Base-by-base conservation (phyloP, 2,797 vertebrate genomes). In the Lagocephalus sceleratus region DNA sequence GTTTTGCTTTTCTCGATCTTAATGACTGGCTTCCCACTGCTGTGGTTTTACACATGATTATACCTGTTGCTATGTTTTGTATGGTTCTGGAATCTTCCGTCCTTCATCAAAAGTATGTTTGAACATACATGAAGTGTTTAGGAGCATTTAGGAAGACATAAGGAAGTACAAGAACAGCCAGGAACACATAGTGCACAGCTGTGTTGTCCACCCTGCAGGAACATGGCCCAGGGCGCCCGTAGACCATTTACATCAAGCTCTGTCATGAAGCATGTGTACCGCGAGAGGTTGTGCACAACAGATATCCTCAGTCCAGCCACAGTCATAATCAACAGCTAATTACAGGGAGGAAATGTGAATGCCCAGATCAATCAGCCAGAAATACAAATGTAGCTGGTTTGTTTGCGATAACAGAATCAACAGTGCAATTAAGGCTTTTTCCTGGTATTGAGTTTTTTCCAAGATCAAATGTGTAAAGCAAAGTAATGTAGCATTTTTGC, bases 221-320 rank as follows among this genome's bases (percentile, higher is more conserved):
- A 58, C 59, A 45, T 6, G 12, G 64, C 63, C 47, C 47, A n/a
- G 26, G 55, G 26, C 25, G 45, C 61, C 53, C 26, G 51, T 47
- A 5, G 0, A 25, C 21, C 47, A 21, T 21, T 53, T 56, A 52
- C 54, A 60, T 43, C 6, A 6, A 62, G 65, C 25, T 1, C 29
- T 39, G 64, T 67, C 66, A 68, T 52, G 57, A 62, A 51, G 42
- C 51, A 56, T 53, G 19, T 62, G 66, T 2, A 46, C 63, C 8
- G 2, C 2, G 1, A 50, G 66, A 66, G 60, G 76, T 65, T 61
- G 75, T 57, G 76, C 73, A 58, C 66, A 50, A 53, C 69, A 75
- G 67, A 73, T 66, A 63, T 69, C 52, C 58, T 54, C 46, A 4
- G 75, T 71, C 81, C 80, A 85, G 84, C 83, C 79, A 84, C 71